Evolutionary conservation across 2,888 invertebrate genomes (phyloP).

Genomic region (Lepidochrysops patricia): DNA sequence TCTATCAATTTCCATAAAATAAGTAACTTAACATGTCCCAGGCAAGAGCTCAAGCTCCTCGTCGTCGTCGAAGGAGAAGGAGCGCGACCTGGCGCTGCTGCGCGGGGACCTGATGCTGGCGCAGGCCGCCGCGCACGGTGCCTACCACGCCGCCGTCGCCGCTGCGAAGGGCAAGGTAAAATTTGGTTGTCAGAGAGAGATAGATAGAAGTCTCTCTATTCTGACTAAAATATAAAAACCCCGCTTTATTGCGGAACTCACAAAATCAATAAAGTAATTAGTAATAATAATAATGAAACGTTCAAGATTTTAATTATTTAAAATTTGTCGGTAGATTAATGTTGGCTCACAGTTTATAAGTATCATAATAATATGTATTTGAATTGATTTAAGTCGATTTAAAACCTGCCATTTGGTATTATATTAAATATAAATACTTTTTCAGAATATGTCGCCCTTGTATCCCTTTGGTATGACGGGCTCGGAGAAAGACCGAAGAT

Average conservation of each 20-base stretch:
- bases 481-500: slow-evolving; percentile 62
- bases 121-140: slow-evolving; percentile 66
- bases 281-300: no score
- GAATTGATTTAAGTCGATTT: no score
- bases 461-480: slow-evolving; percentile 64
- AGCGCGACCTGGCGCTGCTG: slow-evolving; percentile 56
- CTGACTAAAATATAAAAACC: no score
- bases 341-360: no score
- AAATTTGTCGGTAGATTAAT: no score
- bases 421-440: slow-evolving; percentile 20
- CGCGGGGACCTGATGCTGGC: slow-evolving; percentile 67
- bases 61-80: slow-evolving; percentile 48
- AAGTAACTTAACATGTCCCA: slow-evolving; percentile 25
- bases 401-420: not conserved
- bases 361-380: no score
- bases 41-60: slow-evolving; percentile 46
- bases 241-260: no score
- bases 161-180: slow-evolving; percentile 63
- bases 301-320: no score
- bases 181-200: not conserved
- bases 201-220: no score
- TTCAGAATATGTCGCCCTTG: slow-evolving; percentile 60
- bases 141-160: slow-evolving; percentile 65
- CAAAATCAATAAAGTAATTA: no score
- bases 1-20: no score